phyloP scores from a whole-genome alignment of 2,888 invertebrate genomes.

The Endomychus coccineus region DNA sequence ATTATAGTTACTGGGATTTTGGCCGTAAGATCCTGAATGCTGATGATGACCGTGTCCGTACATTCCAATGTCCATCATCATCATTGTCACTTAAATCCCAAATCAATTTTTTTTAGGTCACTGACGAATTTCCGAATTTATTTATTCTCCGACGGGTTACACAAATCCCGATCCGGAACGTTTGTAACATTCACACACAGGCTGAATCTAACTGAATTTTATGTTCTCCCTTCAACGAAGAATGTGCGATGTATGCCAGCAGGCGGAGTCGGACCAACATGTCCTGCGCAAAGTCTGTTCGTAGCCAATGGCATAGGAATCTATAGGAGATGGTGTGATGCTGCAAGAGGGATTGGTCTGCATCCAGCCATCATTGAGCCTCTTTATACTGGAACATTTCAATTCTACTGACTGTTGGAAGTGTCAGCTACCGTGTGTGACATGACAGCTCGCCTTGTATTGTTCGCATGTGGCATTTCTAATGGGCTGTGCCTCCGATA shows the following conservation, averaged over 20 bases:
- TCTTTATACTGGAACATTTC: constrained; percentile 38
- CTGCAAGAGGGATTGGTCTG: constrained; percentile 41
- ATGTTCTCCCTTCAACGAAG: no score
- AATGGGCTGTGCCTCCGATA: constrained; percentile 32
- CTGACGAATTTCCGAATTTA: not conserved
- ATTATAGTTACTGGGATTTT: constrained; percentile 31
- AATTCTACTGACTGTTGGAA: constrained; percentile 40
- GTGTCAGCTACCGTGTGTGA: constrained; percentile 43
- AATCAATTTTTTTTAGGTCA: no score
- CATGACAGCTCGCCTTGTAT: constrained; percentile 42
- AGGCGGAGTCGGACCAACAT: constrained; percentile 33
- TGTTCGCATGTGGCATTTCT: constrained; percentile 37
- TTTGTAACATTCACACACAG: no score
- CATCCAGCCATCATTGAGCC: constrained; percentile 44
- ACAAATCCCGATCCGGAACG: no score
- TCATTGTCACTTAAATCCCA: constrained; percentile 50
- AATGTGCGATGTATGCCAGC: constrained; percentile 26
- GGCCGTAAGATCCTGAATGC: constrained; percentile 42
- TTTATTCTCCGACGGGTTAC: no score
- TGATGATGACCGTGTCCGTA: constrained; percentile 58
- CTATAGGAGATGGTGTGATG: constrained; percentile 38
- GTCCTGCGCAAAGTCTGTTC: constrained; percentile 32
- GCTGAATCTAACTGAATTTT: no score
- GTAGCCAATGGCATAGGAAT: constrained; percentile 32
- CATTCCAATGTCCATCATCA: constrained; percentile 79